A percentile compares a stretch with the other conserved stretches of the same genome.
These are phyloP conservation scores for Orchesella flavescens DNA, from an alignment of 2,888 invertebrate genomes.

Conservation along the genomic window DNA sequence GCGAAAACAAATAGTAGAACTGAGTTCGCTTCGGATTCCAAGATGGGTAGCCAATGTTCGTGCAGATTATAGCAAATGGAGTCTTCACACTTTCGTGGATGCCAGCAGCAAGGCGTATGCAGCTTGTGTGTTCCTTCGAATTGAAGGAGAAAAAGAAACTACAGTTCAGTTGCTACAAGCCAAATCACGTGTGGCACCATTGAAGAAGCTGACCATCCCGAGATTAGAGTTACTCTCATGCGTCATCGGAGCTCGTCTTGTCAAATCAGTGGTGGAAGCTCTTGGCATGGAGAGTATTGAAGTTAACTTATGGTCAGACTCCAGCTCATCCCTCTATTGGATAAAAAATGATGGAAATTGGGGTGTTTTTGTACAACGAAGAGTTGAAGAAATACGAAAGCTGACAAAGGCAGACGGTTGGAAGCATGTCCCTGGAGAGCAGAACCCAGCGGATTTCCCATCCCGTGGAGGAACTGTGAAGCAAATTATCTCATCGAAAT, in stretches of 20 bases:
- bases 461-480: constrained; percentile 24
- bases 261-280: constrained; percentile 45
- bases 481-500: not conserved
- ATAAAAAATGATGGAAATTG: constrained; percentile 64
- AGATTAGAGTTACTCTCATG: constrained; percentile 73
- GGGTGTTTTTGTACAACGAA: constrained; percentile 67
- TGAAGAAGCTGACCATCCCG: constrained; percentile 71
- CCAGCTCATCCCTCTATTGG: constrained; percentile 66
- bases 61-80: not conserved
- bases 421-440: constrained; percentile 34
- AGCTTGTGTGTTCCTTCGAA: constrained; percentile 69
- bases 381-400: constrained; percentile 52
- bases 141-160: constrained; percentile 42
- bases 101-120: constrained; percentile 36
- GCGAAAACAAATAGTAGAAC: not conserved
- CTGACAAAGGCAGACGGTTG: constrained; percentile 9
- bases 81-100: not conserved
- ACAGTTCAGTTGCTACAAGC: constrained; percentile 67
- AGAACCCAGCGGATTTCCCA: constrained; percentile 40
- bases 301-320: constrained; percentile 64
- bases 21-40: not conserved
- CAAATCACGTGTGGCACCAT: not conserved
- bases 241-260: constrained; percentile 70
- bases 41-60: not conserved
- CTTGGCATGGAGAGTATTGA: constrained; percentile 45